These are phyloP conservation scores for Limosa lapponica DNA, from an alignment of 2,797 vertebrate genomes.

Conservation along the genomic window DNA sequence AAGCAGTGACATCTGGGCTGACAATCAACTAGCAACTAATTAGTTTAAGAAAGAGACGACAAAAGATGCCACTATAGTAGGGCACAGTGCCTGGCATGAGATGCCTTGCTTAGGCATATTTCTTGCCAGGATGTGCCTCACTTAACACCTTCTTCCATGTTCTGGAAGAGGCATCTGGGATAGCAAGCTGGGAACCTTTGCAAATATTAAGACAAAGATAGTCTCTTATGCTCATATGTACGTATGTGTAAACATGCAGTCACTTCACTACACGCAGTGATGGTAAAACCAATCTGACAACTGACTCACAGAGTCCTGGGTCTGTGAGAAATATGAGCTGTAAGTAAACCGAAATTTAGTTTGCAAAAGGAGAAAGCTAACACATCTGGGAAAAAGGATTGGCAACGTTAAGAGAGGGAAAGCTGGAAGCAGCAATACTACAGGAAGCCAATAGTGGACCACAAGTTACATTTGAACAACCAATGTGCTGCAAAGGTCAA, in stretches of 20 bases:
- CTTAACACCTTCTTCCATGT: not conserved
- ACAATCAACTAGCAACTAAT: slow-evolving; percentile 23
- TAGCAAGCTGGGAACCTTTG: not conserved
- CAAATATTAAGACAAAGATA: not conserved
- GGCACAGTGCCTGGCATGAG: not conserved
- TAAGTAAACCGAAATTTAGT: not conserved
- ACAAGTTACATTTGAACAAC: slow-evolving; percentile 20
- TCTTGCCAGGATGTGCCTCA: not conserved
- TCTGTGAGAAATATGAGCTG: not conserved
- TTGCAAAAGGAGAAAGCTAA: slow-evolving; percentile 1
- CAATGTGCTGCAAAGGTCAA: slow-evolving; percentile 35
- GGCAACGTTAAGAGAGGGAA: not conserved
- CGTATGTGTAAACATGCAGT: not conserved
- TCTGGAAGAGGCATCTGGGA: not conserved
- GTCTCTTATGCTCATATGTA: not conserved
- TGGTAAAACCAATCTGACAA: not conserved
- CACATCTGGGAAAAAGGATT: not conserved
- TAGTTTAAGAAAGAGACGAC: not conserved
- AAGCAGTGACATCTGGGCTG: slow-evolving; percentile 26
- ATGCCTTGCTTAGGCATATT: not conserved
- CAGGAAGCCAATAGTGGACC: slow-evolving; percentile 18
- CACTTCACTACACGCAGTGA: not conserved
- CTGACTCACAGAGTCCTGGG: not conserved
- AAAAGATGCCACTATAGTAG: not conserved
- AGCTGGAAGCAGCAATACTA: slow-evolving; percentile 8